Base-by-base conservation (phyloP, 2,888 invertebrate genomes). In the Gastrophysa polygoni region DNA sequence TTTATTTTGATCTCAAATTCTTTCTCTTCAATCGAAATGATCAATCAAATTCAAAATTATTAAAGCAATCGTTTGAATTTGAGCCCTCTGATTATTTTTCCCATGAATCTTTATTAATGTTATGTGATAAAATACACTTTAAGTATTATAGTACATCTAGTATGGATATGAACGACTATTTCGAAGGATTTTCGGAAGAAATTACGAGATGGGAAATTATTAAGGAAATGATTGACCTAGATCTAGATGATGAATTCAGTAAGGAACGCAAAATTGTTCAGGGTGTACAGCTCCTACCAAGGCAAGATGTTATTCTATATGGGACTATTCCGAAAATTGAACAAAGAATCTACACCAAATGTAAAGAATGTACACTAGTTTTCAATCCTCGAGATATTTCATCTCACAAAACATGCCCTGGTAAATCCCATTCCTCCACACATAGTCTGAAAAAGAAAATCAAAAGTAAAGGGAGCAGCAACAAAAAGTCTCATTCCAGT, bases 241-340 rank as follows among this genome's bases (percentile, higher is more conserved):
- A 68, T 62, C 20, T 64, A 61, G 67, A 61, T 43, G 52, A 59
- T 59, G 63, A 58, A 44, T 32, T 43, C 17, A 60, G 46, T 51
- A 58, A 51, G 32, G 63, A 66, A 29, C 57, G 51, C 34, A 62
- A 59, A 50, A 21, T 52, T 24, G 63, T 67, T 32, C 64, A 69
- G 18, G 69, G 68, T 57, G 76, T 77, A 18, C 73, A 71, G 50
- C 67, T 78, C 49, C 72, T 81, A 56, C 80, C 79, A 46, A 73
- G 80, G 59, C 71, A 77, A 66, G 78, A 79, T 70, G 75, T 78
- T 62, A 71, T 71, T 28, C 63, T 80, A 32, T 80, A 78, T 70
- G 80, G 81, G 21, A 73, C 70, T 7, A 78, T 76, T 61, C 80
- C 81, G 5, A 78, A 79, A 71, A 74, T 79, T 74, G 80, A 80